Conservation (phyloP, 2,797 vertebrate species). For the Lutjanus argentimaculatus region DNA sequence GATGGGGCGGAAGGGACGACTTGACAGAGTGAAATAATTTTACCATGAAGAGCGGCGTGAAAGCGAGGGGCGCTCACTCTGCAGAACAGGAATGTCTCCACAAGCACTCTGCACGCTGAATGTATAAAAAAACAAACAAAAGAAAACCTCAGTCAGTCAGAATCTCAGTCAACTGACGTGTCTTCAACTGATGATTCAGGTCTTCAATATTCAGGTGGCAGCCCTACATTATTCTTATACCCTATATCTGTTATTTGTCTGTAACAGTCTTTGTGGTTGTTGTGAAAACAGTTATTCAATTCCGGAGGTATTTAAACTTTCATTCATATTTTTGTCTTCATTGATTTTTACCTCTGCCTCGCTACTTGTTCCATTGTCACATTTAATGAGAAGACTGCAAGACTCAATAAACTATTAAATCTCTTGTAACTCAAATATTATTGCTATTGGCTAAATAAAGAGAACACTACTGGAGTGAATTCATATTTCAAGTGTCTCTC, state of each 20-base stretch:
- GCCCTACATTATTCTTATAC: too few species aligned
- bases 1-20: too few species aligned
- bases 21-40: too few species aligned
- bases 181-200: too few species aligned
- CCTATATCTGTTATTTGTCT: not conserved
- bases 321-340: constrained; percentile 23
- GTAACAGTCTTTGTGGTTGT: not conserved
- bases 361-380: constrained; percentile 39
- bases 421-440: constrained; percentile 54
- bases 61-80: too few species aligned
- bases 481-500: constrained; percentile 74
- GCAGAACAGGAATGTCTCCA: too few species aligned
- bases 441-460: constrained; percentile 67
- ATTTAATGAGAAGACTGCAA: constrained; percentile 63
- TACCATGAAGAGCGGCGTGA: too few species aligned
- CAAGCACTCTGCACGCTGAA: too few species aligned
- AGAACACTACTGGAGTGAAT: constrained; percentile 52
- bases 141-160: too few species aligned
- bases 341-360: constrained; percentile 42
- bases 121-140: too few species aligned
- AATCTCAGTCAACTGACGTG: too few species aligned
- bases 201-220: too few species aligned
- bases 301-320: constrained; percentile 10
- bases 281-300: not conserved
- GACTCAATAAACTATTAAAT: constrained; percentile 62